Evolutionary conservation across 2,797 vertebrate genomes (phyloP).

Genomic region (Odontamblyopus rebecca): DNA sequence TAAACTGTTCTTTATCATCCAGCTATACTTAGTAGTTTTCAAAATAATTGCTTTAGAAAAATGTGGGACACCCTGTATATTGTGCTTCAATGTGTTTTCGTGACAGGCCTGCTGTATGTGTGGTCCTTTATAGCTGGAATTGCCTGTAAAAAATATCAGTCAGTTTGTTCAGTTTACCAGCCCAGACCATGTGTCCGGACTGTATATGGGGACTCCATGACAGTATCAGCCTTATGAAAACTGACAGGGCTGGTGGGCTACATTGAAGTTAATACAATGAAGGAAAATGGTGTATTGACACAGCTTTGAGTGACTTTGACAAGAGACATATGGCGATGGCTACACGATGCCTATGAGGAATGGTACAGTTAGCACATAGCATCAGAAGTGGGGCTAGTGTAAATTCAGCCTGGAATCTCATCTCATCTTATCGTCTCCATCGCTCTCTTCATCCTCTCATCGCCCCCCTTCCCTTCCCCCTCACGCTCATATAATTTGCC

Average conservation of each 20-base stretch:
- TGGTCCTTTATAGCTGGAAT: not conserved
- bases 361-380: not conserved
- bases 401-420: no score
- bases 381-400: no score
- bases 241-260: not conserved
- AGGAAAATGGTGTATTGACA: not conserved
- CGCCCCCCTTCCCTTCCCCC: no score
- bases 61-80: no score
- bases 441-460: no score
- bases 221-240: conserved; percentile 1
- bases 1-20: no score
- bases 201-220: not conserved
- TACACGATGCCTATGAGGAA: not conserved
- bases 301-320: conserved; percentile 1
- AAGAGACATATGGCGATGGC: not conserved
- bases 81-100: no score
- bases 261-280: not conserved
- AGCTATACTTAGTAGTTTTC: no score
- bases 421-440: no score
- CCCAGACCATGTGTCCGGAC: not conserved
- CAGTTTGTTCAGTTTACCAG: not conserved
- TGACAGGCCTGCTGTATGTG: not conserved
- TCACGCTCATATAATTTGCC: no score
- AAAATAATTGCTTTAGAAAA: no score
- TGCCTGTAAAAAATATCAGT: not conserved